Conservation (phyloP, 2,113 vertebrate species). For the Eleginops maclovinus region DNA sequence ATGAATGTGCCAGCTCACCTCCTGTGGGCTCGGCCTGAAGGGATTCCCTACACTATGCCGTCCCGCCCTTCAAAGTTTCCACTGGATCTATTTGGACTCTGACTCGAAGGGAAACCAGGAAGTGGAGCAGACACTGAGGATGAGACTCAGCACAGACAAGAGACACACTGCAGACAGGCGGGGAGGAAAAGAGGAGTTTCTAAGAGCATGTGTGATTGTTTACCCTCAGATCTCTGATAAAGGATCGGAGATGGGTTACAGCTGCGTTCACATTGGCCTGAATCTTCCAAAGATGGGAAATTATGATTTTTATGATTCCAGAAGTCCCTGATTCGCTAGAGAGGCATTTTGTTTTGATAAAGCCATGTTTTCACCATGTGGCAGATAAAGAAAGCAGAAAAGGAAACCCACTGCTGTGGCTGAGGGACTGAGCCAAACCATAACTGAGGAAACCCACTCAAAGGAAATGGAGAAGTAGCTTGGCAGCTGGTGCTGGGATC, state of each 20-base stretch:
- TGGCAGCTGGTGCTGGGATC: slow-evolving; percentile 54
- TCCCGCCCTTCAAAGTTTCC: slow-evolving; percentile 23
- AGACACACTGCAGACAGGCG: slow-evolving; percentile 45
- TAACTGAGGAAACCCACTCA: slow-evolving; percentile 62
- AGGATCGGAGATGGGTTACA: slow-evolving; percentile 29
- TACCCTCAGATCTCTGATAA: slow-evolving; percentile 23
- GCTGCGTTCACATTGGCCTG: slow-evolving; percentile 45
- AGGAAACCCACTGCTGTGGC: slow-evolving; percentile 45
- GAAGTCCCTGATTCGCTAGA: slow-evolving; percentile 31
- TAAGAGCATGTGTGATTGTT: slow-evolving; percentile 21
- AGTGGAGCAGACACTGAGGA: slow-evolving; percentile 67
- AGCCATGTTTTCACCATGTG: slow-evolving; percentile 62
- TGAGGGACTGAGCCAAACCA: slow-evolving; percentile 64
- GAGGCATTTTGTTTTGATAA: slow-evolving; percentile 58
- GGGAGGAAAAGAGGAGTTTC: slow-evolving; percentile 44
- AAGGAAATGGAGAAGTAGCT: slow-evolving; percentile 54
- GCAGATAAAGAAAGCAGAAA: slow-evolving; percentile 51
- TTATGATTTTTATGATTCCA: slow-evolving; percentile 50
- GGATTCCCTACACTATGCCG: slow-evolving; percentile 57
- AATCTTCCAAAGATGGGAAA: slow-evolving; percentile 23
- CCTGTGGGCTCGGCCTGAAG: slow-evolving; percentile 13
- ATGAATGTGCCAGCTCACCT: too few relatives aligned
- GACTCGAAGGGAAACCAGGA: slow-evolving; percentile 56
- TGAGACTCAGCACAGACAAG: slow-evolving; percentile 61
- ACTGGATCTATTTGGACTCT: slow-evolving; percentile 33